These are phyloP conservation scores for Epirrhoe tristata DNA, from an alignment of 2,888 invertebrate species.

Conservation along the genomic window DNA sequence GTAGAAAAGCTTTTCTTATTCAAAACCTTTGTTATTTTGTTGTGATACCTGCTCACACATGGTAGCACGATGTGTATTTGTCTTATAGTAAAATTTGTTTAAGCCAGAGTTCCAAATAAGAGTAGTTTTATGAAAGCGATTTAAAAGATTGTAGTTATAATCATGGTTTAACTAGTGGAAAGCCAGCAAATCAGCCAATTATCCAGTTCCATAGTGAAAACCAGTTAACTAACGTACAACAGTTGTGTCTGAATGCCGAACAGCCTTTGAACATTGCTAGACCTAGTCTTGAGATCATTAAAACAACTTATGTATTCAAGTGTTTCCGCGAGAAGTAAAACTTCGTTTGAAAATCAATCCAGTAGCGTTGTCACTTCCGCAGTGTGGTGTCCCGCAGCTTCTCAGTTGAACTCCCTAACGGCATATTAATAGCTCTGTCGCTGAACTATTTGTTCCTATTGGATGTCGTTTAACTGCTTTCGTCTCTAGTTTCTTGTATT, in stretches of 20 bases:
- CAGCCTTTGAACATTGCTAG: background rate
- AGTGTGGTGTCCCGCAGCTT: slow-evolving; percentile 28
- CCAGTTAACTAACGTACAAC: no score
- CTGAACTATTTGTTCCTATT: slow-evolving; percentile 31
- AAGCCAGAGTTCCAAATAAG: no score
- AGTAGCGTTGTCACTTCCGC: slow-evolving; percentile 33
- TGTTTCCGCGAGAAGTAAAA: slow-evolving; percentile 7
- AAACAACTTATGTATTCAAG: background rate
- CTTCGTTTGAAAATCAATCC: slow-evolving; percentile 23
- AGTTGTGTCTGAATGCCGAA: no score
- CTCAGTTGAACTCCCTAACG: slow-evolving; percentile 30
- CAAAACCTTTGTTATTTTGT: no score
- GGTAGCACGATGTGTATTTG: no score
- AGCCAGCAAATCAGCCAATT: no score
- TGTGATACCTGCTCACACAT: no score
- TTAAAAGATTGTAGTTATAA: no score
- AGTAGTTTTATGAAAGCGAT: no score
- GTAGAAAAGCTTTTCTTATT: background rate
- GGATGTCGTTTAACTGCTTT: slow-evolving; percentile 25
- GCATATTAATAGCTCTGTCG: slow-evolving; percentile 33
- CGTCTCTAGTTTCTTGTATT: slow-evolving; percentile 16
- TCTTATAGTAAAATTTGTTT: no score
- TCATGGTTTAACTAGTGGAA: no score
- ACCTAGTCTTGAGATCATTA: background rate
- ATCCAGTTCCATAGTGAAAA: no score